These are phyloP conservation scores for Cabera pusaria DNA, from an alignment of 2,888 invertebrate species.

Conservation along the genomic window DNA sequence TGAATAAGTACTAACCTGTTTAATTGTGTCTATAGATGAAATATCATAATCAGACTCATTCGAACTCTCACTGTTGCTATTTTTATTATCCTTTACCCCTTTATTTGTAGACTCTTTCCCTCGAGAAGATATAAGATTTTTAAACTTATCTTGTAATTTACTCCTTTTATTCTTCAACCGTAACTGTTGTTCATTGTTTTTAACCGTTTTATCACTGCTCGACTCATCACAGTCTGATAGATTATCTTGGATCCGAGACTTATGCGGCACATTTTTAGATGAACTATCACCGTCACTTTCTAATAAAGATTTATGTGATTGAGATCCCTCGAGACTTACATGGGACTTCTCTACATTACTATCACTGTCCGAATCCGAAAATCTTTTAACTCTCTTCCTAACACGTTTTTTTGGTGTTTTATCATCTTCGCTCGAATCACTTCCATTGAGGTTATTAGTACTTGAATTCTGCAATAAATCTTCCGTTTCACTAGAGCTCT, in stretches of 20 bases:
- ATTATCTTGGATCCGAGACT: conserved; percentile 31
- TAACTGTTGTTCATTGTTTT: conserved; percentile 46
- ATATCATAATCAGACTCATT: conserved; percentile 39
- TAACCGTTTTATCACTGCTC: conserved; percentile 22
- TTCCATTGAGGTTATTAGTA: conserved; percentile 15
- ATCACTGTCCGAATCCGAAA: conserved; percentile 60
- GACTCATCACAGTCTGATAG: conserved; percentile 32
- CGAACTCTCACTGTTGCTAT: conserved; percentile 28
- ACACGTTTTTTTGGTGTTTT: conserved; percentile 30
- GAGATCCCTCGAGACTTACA: not conserved
- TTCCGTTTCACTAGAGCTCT: conserved; percentile 5
- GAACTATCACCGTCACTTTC: conserved; percentile 18
- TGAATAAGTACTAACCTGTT: conserved; percentile 46
- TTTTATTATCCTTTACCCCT: too few species aligned
- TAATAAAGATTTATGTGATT: conserved; percentile 1
- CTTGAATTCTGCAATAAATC: conserved; percentile 8
- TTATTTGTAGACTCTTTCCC: conserved; percentile 29
- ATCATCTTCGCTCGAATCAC: conserved; percentile 38
- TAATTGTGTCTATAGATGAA: conserved; percentile 52
- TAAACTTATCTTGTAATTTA: conserved; percentile 63
- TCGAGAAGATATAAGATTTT: conserved; percentile 48
- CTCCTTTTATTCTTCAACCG: conserved; percentile 59
- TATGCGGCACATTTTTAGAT: conserved; percentile 25
- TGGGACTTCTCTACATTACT: conserved; percentile 36
- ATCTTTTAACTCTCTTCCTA: conserved; percentile 45